These are phyloP conservation scores for Orthonychiurus folsomi DNA, from an alignment of 2,888 invertebrate genomes.

Conservation along the genomic window DNA sequence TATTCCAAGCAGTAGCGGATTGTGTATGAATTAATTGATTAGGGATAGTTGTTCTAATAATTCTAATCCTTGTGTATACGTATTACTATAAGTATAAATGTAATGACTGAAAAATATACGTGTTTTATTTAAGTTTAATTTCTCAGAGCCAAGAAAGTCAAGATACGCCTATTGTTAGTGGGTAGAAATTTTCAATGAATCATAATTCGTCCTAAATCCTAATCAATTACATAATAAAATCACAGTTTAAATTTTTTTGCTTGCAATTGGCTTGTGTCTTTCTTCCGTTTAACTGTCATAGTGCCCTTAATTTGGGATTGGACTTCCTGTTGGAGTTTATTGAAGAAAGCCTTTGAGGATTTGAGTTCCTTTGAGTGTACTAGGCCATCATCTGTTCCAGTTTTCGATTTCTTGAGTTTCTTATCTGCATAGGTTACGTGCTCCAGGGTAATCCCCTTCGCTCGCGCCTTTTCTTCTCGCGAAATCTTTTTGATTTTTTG, in stretches of 20 bases:
- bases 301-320: constrained; percentile 49
- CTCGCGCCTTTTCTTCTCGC: constrained; percentile 48
- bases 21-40: too few species aligned
- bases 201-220: too few species aligned
- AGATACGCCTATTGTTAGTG: too few species aligned
- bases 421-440: constrained; percentile 41
- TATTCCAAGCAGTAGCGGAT: too few species aligned
- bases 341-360: constrained; percentile 77
- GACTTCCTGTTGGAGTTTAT: constrained; percentile 70
- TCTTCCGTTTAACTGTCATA: constrained; percentile 43
- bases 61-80: too few species aligned
- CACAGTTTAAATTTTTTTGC: constrained; percentile 59
- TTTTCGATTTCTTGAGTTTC: constrained; percentile 54
- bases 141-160: too few species aligned
- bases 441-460: constrained; percentile 43
- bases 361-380: constrained; percentile 51
- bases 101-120: too few species aligned
- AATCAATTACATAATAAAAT: too few species aligned
- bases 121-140: too few species aligned
- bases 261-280: constrained; percentile 42
- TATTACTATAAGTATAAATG: too few species aligned
- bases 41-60: too few species aligned
- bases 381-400: constrained; percentile 50
- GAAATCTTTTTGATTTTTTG: constrained; percentile 48
- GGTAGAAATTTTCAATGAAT: too few species aligned